Evolutionary conservation across 1,140 invertebrate genomes (phyloP).

Genomic region (Drosophila lowei): DNA sequence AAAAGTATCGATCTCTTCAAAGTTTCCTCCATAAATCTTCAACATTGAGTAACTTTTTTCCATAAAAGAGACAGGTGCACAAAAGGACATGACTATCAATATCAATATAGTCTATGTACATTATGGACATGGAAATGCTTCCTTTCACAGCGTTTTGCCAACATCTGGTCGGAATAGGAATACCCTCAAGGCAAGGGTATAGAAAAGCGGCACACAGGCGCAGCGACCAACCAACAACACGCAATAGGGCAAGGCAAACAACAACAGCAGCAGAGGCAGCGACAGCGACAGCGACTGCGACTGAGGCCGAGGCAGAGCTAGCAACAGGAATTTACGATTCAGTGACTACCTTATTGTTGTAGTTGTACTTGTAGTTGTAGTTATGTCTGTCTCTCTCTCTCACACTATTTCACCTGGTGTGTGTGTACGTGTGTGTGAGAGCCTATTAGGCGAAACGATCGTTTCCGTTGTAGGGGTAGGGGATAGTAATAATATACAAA

Average conservation of each 20-base stretch:
- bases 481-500: slow-evolving; percentile 56
- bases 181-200: too few relatives aligned
- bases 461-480: slow-evolving; percentile 70
- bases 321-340: slow-evolving; percentile 80
- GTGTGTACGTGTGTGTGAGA: slow-evolving; percentile 48
- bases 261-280: slow-evolving; percentile 57
- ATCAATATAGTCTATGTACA: too few relatives aligned
- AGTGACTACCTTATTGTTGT: slow-evolving; percentile 73
- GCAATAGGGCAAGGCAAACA: slow-evolving; percentile 82
- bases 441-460: slow-evolving; percentile 72
- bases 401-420: slow-evolving; percentile 58
- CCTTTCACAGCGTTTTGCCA: too few relatives aligned
- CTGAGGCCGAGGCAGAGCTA: slow-evolving; percentile 35
- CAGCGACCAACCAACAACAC: slow-evolving; percentile 65
- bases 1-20: too few relatives aligned
- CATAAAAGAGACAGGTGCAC: too few relatives aligned
- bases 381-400: slow-evolving; percentile 27
- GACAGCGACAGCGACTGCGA: slow-evolving; percentile 21
- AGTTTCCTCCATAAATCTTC: too few relatives aligned
- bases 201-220: too few relatives aligned
- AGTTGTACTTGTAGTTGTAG: slow-evolving; percentile 62
- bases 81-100: too few relatives aligned
- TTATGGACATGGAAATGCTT: too few relatives aligned
- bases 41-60: too few relatives aligned
- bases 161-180: too few relatives aligned